A percentile compares a stretch with the other conserved stretches of the same genome.
phyloP scores from a whole-genome alignment of 2,113 vertebrate genomes.

The Dermatemys mawii region DNA sequence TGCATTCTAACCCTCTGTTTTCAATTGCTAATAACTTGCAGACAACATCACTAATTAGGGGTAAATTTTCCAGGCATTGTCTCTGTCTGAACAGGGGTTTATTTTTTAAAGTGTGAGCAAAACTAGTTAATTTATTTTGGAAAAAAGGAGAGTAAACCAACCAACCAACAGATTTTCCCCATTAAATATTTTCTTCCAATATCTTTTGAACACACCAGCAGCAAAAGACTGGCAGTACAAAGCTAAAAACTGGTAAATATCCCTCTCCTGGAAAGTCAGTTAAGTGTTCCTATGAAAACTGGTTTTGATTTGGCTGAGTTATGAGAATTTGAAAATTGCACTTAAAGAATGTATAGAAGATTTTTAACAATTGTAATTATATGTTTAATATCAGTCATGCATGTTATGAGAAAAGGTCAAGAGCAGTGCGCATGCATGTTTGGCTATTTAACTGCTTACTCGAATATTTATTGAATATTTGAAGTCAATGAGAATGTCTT shows the following conservation, averaged over 20 bases:
- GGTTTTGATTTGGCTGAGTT: background rate
- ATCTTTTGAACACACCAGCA: background rate
- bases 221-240: background rate
- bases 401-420: background rate
- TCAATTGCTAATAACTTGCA: background rate
- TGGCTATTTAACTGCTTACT: background rate
- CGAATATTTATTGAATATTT: slow-evolving; percentile 48
- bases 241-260: background rate
- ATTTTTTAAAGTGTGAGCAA: background rate
- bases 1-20: background rate
- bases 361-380: background rate
- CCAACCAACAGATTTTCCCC: background rate
- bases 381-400: background rate
- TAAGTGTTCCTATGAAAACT: background rate
- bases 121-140: background rate
- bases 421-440: background rate
- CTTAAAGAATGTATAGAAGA: background rate
- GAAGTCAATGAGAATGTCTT: background rate
- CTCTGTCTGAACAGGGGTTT: background rate
- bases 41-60: background rate
- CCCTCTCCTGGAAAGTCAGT: background rate
- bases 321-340: background rate
- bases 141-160: background rate
- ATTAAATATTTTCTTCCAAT: background rate
- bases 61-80: background rate